Percentiles rank a stretch among this genome's conserved stretches.
Conservation (phyloP, 1,140 invertebrate genomes). For the Pentalonia nigronervosa region DNA sequence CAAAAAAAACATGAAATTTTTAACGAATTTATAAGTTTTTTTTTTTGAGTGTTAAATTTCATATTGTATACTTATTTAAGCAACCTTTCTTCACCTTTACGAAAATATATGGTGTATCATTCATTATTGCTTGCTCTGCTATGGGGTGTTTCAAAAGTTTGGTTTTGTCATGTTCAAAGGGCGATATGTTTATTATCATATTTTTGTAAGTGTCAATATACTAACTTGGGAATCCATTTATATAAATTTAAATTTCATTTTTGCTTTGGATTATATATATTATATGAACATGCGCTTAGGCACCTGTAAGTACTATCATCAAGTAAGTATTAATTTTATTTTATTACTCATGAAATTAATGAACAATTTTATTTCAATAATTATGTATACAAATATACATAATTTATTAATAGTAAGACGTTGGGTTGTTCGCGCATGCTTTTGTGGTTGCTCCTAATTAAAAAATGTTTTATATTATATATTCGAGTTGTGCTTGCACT, state of each 20-base stretch:
- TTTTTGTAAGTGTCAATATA: conserved; percentile 57
- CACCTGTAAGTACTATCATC: conserved; percentile 13
- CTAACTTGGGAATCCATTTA: conserved; percentile 52
- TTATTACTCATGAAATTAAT: neutral
- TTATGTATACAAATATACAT: conserved; percentile 9
- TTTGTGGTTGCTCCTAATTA: conserved; percentile 55
- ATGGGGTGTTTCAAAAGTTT: conserved; percentile 47
- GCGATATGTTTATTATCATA: conserved; percentile 54
- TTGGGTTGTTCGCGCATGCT: conserved; percentile 53
- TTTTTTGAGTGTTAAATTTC: conserved; percentile 11
- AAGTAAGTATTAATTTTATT: conserved; percentile 53
- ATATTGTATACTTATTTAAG: neutral
- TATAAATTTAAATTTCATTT: conserved; percentile 25
- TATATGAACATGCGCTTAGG: conserved; percentile 52
- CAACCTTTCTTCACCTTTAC: neutral
- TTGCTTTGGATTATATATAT: conserved; percentile 51
- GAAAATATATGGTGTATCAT: conserved; percentile 46
- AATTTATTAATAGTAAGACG: neutral
- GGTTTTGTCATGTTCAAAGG: conserved; percentile 44
- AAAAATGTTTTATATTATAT: neutral
- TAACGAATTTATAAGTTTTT: conserved; percentile 33
- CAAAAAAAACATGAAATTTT: conserved; percentile 43
- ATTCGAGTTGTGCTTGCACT: conserved; percentile 51
- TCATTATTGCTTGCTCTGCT: conserved; percentile 57
- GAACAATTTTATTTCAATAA: neutral